Conservation (phyloP, 2,888 invertebrate genomes). For the Tenthredo scrophulariae region DNA sequence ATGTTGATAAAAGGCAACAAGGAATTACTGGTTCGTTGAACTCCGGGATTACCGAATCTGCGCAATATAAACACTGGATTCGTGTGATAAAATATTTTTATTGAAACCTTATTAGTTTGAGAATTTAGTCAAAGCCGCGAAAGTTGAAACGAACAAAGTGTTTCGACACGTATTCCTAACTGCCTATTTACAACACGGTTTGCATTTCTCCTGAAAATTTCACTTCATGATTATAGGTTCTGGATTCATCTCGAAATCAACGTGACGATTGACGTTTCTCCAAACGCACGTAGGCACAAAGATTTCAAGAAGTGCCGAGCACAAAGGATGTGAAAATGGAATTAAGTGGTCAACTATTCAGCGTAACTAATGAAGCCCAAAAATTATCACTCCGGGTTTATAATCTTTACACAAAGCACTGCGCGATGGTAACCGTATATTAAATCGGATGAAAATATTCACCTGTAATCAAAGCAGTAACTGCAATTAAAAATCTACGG, state of each 20-base stretch:
- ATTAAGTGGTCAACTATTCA: background rate
- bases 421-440: background rate
- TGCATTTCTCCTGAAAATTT: slow-evolving; percentile 57
- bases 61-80: background rate
- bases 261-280: background rate
- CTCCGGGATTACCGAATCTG: background rate
- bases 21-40: background rate
- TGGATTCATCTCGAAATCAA: background rate
- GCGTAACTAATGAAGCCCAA: background rate
- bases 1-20: background rate
- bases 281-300: background rate
- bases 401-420: background rate
- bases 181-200: slow-evolving; percentile 50
- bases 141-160: background rate
- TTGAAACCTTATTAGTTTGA: background rate
- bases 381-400: background rate
- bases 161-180: background rate
- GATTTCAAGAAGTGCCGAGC: background rate
- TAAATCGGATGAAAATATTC: background rate
- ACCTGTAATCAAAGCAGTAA: background rate
- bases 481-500: background rate
- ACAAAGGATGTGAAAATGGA: slow-evolving; percentile 8
- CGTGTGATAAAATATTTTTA: background rate
- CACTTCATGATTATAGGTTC: slow-evolving; percentile 57
- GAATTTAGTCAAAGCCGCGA: background rate